A percentile compares a stretch with the other conserved stretches of the same genome.
phyloP scores from a whole-genome alignment of 2,113 vertebrate species.

The Numida meleagris region DNA sequence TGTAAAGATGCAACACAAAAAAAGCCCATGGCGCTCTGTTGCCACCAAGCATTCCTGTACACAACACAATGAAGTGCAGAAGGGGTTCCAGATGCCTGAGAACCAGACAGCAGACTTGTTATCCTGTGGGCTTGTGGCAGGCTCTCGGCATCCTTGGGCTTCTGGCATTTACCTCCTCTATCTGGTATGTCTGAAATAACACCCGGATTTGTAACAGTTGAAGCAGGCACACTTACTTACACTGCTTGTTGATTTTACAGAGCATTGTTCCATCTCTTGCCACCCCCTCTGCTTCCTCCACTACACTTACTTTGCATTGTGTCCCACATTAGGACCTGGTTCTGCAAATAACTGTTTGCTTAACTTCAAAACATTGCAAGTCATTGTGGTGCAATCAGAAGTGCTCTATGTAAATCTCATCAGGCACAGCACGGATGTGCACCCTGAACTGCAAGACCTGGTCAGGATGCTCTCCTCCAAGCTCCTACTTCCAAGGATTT shows the following conservation, averaged over 20 bases:
- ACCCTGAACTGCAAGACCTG: background rate
- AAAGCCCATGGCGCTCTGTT: background rate
- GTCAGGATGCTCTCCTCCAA: accelerated
- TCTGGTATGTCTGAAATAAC: background rate
- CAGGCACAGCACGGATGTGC: background rate
- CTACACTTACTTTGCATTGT: background rate
- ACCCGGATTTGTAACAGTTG: background rate
- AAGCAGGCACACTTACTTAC: background rate
- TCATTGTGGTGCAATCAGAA: constrained; percentile 18
- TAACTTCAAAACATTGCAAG: background rate
- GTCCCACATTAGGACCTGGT: constrained; percentile 47
- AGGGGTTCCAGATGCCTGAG: background rate
- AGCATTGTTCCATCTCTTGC: background rate
- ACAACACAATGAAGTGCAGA: accelerated
- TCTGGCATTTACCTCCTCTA: background rate
- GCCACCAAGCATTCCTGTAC: background rate
- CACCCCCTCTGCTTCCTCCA: background rate
- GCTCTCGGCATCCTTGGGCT: background rate
- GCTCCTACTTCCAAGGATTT: background rate
- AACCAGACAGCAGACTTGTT: background rate
- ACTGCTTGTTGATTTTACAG: background rate
- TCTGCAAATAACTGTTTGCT: background rate
- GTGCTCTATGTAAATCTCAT: background rate
- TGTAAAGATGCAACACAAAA: accelerated
- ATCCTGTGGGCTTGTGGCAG: background rate